Evolutionary conservation across 1,140 invertebrate species (phyloP).

Genomic region (Leptonema lineaticorne): DNA sequence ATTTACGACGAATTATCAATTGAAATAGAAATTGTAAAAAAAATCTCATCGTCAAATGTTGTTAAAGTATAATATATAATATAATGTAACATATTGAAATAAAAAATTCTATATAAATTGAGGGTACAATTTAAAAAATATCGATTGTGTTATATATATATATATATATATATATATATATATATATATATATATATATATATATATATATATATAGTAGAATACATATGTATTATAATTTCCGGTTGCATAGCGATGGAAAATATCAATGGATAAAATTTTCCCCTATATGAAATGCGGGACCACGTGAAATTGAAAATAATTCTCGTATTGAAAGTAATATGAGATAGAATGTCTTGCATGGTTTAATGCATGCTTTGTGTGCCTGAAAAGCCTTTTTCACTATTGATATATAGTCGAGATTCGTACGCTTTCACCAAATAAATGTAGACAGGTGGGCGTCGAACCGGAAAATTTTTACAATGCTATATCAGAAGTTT

Average conservation of each 20-base stretch:
- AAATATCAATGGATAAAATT: conserved; percentile 6
- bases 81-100: too few species aligned
- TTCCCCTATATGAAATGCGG: background rate
- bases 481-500: too few species aligned
- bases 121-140: too few species aligned
- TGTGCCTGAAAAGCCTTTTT: conserved; percentile 7
- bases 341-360: conserved; percentile 8
- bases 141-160: too few species aligned
- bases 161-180: background rate
- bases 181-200: background rate
- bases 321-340: conserved; percentile 6
- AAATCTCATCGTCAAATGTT: too few species aligned
- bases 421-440: too few species aligned
- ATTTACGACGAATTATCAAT: too few species aligned
- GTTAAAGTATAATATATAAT: too few species aligned
- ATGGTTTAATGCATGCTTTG: conserved; percentile 26
- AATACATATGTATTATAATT: background rate
- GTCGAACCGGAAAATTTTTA: too few species aligned
- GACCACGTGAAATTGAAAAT: conserved; percentile 19
- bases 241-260: background rate
- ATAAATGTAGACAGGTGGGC: too few species aligned
- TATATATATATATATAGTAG: background rate
- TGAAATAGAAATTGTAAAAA: too few species aligned
- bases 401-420: background rate
- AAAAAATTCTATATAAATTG: too few species aligned